Evolutionary conservation across 2,113 vertebrate species (phyloP).

Genomic region (Eulemur rufifrons): DNA sequence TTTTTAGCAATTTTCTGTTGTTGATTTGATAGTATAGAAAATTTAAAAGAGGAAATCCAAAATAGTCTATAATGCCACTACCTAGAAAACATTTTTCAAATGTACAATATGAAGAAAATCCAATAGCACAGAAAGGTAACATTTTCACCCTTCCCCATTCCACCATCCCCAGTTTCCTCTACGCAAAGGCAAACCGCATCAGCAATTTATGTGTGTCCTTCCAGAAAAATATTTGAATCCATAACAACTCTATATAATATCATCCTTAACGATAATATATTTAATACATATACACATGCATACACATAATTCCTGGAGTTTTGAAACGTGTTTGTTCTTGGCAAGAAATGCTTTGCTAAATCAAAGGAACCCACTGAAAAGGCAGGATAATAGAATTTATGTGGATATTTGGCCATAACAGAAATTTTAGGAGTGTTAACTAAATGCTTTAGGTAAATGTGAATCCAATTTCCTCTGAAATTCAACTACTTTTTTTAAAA

Average conservation of each 20-base stretch:
- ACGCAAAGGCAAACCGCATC: not conserved
- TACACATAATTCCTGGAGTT: not conserved
- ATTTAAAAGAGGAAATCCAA: not conserved
- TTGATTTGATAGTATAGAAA: slow-evolving; percentile 19
- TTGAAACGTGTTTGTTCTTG: not conserved
- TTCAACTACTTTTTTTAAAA: not conserved
- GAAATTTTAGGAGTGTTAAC: not conserved
- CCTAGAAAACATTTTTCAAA: slow-evolving; percentile 38
- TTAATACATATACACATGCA: not conserved
- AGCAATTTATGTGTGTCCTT: not conserved
- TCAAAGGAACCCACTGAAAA: not conserved
- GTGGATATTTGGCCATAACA: not conserved
- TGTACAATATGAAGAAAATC: not conserved
- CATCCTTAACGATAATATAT: not conserved
- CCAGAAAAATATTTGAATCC: not conserved
- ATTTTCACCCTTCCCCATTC: not conserved
- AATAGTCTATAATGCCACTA: not conserved
- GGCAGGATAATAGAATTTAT: not conserved
- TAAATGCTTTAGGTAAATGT: not conserved
- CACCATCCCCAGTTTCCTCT: not conserved
- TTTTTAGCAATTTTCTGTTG: slow-evolving; percentile 22
- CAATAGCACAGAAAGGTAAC: not conserved
- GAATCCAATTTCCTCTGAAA: slow-evolving; percentile 18
- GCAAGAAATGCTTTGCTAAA: slow-evolving; percentile 12
- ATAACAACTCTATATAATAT: not conserved